These are phyloP conservation scores for Eptatretus burgeri DNA, from an alignment of 2,113 vertebrate species.

Conservation along the genomic window DNA sequence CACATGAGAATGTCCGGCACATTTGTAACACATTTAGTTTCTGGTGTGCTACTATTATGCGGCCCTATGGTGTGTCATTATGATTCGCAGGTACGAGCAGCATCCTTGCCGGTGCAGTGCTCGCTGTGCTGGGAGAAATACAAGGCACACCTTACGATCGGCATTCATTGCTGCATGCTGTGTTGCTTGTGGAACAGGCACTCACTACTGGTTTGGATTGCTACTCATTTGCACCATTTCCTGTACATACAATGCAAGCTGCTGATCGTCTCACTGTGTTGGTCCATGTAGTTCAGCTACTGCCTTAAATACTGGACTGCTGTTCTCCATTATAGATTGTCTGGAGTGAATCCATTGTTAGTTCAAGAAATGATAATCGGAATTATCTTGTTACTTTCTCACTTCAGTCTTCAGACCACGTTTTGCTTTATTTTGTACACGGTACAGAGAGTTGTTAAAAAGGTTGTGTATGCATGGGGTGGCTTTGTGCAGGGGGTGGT, in stretches of 20 bases:
- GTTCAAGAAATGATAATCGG: not conserved
- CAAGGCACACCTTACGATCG: conserved; percentile 27
- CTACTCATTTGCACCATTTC: not conserved
- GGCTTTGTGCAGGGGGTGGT: conserved; percentile 35
- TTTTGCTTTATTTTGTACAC: not conserved
- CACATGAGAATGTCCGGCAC: no score
- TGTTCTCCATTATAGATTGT: not conserved
- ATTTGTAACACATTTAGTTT: no score
- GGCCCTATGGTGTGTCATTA: not conserved
- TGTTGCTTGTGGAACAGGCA: conserved; percentile 63
- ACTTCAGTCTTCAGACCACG: not conserved
- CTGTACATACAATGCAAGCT: not conserved
- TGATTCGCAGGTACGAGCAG: conserved; percentile 54
- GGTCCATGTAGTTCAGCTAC: no score
- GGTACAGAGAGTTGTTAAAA: not conserved
- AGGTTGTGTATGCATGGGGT: not conserved
- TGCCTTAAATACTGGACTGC: no score
- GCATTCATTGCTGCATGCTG: conserved; percentile 42
- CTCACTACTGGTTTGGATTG: conserved; percentile 42
- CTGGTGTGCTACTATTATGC: no score
- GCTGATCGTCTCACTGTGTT: not conserved
- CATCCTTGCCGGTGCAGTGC: conserved; percentile 53
- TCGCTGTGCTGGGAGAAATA: conserved; percentile 34
- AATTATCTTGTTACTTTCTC: not conserved
- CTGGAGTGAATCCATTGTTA: not conserved